These are phyloP conservation scores for Myotis lucifugus DNA, from an alignment of 2,113 vertebrate genomes.

Conservation along the genomic window DNA sequence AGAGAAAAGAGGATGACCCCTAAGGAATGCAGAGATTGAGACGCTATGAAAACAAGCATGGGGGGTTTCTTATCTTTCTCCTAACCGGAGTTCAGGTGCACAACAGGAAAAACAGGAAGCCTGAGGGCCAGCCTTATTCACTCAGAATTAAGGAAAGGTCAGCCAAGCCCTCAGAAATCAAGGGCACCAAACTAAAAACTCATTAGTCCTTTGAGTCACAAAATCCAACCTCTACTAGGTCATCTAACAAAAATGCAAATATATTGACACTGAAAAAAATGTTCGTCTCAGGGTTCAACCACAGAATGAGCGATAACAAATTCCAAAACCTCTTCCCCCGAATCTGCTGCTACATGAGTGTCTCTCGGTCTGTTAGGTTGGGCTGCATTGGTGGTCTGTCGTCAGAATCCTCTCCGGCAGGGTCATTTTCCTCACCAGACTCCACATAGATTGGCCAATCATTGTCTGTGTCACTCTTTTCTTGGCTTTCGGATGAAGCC, in stretches of 20 bases:
- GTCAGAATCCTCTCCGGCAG: conserved; percentile 81
- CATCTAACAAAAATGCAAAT: conserved; percentile 58
- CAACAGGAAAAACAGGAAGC: background rate
- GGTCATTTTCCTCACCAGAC: conserved; percentile 93
- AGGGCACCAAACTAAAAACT: conserved; percentile 73
- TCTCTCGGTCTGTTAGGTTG: conserved; percentile 80
- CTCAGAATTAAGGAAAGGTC: background rate
- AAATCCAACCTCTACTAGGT: background rate
- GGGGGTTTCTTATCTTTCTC: conserved; percentile 24
- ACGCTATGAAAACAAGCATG: background rate
- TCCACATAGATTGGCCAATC: conserved; percentile 97
- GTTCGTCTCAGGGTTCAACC: background rate
- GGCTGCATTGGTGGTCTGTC: conserved; percentile 87
- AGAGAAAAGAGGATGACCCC: background rate
- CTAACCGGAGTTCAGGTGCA: conserved; percentile 36
- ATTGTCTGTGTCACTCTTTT: conserved; percentile 86
- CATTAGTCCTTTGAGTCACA: conserved; percentile 30
- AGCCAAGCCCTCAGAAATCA: conserved; percentile 51
- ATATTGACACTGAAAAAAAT: background rate
- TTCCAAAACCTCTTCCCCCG: background rate
- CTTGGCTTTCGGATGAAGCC: conserved; percentile 85
- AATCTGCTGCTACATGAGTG: conserved; percentile 81
- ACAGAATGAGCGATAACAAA: background rate
- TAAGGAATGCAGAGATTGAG: background rate
- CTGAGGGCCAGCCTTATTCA: background rate